These are phyloP conservation scores for Potamarius usumacintae DNA, from an alignment of 2,113 vertebrate genomes.

Conservation along the genomic window DNA sequence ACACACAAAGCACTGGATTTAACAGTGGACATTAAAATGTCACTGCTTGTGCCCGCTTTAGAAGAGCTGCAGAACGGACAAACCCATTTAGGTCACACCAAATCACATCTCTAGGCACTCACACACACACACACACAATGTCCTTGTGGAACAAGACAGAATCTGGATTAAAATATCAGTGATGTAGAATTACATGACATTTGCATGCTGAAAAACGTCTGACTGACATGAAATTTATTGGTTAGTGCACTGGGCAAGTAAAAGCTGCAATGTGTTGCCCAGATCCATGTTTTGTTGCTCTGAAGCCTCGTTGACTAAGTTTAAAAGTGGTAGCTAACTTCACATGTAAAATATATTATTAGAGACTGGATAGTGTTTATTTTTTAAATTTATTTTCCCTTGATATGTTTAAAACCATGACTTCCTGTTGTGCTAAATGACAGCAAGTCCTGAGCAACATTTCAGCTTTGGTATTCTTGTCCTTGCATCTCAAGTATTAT, in stretches of 20 bases:
- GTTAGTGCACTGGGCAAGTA: background rate
- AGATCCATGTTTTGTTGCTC: background rate
- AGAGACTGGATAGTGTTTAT: background rate
- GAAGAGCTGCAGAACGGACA: constrained; percentile 8
- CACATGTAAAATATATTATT: background rate
- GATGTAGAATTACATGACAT: background rate
- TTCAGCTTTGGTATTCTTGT: background rate
- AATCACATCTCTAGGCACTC: background rate
- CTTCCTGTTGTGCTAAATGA: background rate
- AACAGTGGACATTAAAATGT: constrained; percentile 45
- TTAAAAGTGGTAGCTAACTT: background rate
- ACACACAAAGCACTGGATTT: constrained; percentile 25
- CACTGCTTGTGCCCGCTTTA: constrained; percentile 9
- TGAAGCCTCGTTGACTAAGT: background rate
- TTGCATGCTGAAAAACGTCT: background rate
- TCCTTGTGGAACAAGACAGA: background rate
- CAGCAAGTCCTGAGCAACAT: background rate
- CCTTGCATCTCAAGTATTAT: background rate
- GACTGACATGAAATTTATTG: background rate
- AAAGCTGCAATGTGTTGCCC: background rate
- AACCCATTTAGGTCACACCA: constrained; percentile 13
- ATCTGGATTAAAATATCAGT: background rate
- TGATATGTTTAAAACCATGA: no score
- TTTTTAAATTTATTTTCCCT: background rate
- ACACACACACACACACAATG: background rate